These are phyloP conservation scores for Schizothorax lantsangensis DNA, from an alignment of 2,797 vertebrate species.

Conservation along the genomic window DNA sequence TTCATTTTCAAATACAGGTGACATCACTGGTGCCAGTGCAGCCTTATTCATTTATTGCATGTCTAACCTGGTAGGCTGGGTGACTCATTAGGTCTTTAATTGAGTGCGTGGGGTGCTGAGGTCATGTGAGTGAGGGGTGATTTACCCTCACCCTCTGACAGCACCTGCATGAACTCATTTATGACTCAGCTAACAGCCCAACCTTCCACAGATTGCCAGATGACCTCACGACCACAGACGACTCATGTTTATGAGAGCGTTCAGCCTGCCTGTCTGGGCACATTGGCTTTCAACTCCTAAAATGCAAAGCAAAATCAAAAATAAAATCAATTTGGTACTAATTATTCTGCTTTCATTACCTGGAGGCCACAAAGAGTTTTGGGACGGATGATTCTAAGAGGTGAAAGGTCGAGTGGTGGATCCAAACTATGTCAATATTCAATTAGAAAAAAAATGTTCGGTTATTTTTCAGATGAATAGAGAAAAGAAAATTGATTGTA, in stretches of 20 bases:
- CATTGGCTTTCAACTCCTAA: conserved; percentile 28
- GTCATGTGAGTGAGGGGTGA: conserved; percentile 57
- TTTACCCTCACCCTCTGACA: conserved; percentile 58
- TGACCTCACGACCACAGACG: conserved; percentile 60
- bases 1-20: conserved; percentile 56
- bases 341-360: neutral
- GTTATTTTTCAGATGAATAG: neutral
- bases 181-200: conserved; percentile 65
- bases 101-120: conserved; percentile 67
- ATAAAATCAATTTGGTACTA: conserved; percentile 8
- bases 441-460: neutral
- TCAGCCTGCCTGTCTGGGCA: conserved; percentile 46
- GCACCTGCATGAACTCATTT: conserved; percentile 62
- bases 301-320: conserved; percentile 10
- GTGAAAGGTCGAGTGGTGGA: neutral
- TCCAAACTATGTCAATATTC: neutral
- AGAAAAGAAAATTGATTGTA: neutral
- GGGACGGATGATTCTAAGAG: neutral
- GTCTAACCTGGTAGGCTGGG: conserved; percentile 73
- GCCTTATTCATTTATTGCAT: conserved; percentile 67
- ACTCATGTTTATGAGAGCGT: conserved; percentile 56
- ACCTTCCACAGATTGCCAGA: conserved; percentile 59
- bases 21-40: conserved; percentile 66
- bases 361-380: neutral
- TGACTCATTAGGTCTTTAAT: conserved; percentile 78